Conservation (phyloP, 2,888 invertebrate species). For the Melanostoma scalare region DNA sequence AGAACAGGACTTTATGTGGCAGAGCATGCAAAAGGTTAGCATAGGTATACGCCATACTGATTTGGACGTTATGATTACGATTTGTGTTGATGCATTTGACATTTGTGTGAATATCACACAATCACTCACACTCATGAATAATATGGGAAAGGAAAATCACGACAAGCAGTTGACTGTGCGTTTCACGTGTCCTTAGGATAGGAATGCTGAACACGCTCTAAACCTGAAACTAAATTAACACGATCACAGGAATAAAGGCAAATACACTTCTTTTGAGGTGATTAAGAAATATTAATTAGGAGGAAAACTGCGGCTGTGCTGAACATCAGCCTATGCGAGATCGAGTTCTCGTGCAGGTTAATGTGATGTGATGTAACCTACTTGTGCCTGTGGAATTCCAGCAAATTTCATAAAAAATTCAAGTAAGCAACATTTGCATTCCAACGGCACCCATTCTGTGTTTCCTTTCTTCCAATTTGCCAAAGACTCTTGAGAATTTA, state of each 20-base stretch:
- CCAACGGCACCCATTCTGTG: slow-evolving; percentile 26
- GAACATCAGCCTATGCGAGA: neutral
- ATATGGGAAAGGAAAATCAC: slow-evolving; percentile 26
- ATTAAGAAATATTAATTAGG: slow-evolving; percentile 33
- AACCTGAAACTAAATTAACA: slow-evolving; percentile 19
- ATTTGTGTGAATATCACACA: slow-evolving; percentile 9
- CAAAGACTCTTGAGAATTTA: slow-evolving; percentile 35
- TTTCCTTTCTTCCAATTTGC: slow-evolving; percentile 33
- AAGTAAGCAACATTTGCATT: slow-evolving; percentile 36
- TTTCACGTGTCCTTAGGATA: slow-evolving; percentile 1
- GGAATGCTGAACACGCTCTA: too few species aligned
- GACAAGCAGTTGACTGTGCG: neutral
- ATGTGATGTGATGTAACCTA: slow-evolving; percentile 15
- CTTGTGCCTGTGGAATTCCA: slow-evolving; percentile 24
- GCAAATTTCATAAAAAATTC: slow-evolving; percentile 29
- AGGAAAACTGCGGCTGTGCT: neutral
- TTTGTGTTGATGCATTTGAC: slow-evolving; percentile 10
- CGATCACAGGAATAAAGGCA: slow-evolving; percentile 7
- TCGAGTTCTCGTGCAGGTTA: slow-evolving; percentile 3
- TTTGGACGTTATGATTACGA: slow-evolving; percentile 13
- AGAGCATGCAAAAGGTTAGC: too few species aligned
- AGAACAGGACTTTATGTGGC: too few species aligned
- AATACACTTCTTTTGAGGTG: slow-evolving; percentile 34
- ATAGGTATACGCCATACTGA: neutral
- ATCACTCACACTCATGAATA: too few species aligned